Base-by-base conservation (phyloP, 2,797 vertebrate species). In the Esox masquinongy region DNA sequence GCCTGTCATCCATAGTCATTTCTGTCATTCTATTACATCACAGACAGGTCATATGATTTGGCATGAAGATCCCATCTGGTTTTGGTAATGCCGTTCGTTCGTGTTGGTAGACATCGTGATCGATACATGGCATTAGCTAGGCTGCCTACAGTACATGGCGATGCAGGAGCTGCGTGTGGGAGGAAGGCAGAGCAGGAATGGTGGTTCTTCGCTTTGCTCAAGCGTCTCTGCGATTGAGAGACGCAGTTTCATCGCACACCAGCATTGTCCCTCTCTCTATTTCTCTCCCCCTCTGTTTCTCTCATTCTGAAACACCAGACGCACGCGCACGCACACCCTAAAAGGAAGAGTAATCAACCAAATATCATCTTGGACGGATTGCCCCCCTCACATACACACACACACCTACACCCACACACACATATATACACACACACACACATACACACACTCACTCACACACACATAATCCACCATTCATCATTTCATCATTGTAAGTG, bases 171-270 rank as follows among this genome's bases (percentile, higher is more conserved):
- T 22, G 24, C 88, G 90, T 90, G 92, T 91, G 90, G 92, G 90
- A 64, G 61, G 88, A 88, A 86, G 87, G 89, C 82, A 83, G 85
- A 85, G 83, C 34, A 73, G 88, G 88, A 88, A 90, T 90, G 90
- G 79, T 88, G 88, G 84, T 39, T 83, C 12, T 63, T 24, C n/a
- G 59, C 59, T 63, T 88, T 81, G 88, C 90, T 87, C 85, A 80
- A 56, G 90, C 90, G 80, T 76, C 88, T 86, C 90, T 83, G 84
- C 85, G 85, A 82, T 50, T 77, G 76, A 26, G 77, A 91, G 88
- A 90, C 90, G 90, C 91, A 92, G 88, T 91, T 91, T 89, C 87
- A 85, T 82, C 90, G 92, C 90, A 88, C 90, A 86, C 81, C 80
- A 89, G 84, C 86, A 85, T 11, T 12, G 1, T 39, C 4, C 17